These are phyloP conservation scores for Sesia apiformis DNA, from an alignment of 2,888 invertebrate genomes.

Conservation along the genomic window DNA sequence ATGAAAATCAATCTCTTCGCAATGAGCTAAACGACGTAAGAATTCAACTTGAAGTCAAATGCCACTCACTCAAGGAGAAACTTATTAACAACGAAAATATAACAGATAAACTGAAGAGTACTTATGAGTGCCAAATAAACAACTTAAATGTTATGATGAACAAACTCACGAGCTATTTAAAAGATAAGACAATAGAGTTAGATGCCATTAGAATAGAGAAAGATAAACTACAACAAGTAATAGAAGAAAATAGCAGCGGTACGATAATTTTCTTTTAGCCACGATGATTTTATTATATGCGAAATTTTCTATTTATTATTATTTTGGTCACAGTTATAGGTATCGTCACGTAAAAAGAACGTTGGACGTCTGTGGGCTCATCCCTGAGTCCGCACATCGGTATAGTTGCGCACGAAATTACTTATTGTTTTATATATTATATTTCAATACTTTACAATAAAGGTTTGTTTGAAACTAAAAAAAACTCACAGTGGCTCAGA, in stretches of 20 bases:
- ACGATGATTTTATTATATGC: too few species aligned
- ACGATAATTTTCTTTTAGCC: conserved; percentile 7
- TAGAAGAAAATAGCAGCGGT: conserved; percentile 35
- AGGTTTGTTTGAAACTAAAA: too few species aligned
- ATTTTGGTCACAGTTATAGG: too few species aligned
- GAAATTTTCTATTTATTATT: too few species aligned
- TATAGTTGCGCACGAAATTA: too few species aligned
- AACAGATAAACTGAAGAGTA: conserved; percentile 41
- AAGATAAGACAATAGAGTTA: conserved; percentile 40
- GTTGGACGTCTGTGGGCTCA: too few species aligned
- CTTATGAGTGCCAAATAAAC: conserved; percentile 45
- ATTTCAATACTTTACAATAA: too few species aligned
- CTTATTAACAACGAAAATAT: conserved; percentile 40
- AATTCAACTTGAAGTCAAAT: conserved; percentile 41
- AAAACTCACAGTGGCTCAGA: too few species aligned
- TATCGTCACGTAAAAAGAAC: too few species aligned
- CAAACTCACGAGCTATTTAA: conserved; percentile 40
- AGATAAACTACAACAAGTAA: conserved; percentile 23
- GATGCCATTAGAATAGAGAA: conserved; percentile 35
- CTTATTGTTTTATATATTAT: too few species aligned
- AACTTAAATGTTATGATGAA: conserved; percentile 45
- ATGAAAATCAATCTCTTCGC: conserved; percentile 34
- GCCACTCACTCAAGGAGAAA: conserved; percentile 46
- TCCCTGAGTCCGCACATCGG: too few species aligned
- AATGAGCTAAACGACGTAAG: conserved; percentile 39